Evolutionary conservation across 2,113 vertebrate genomes (phyloP).

Genomic region (Orcinus orca): DNA sequence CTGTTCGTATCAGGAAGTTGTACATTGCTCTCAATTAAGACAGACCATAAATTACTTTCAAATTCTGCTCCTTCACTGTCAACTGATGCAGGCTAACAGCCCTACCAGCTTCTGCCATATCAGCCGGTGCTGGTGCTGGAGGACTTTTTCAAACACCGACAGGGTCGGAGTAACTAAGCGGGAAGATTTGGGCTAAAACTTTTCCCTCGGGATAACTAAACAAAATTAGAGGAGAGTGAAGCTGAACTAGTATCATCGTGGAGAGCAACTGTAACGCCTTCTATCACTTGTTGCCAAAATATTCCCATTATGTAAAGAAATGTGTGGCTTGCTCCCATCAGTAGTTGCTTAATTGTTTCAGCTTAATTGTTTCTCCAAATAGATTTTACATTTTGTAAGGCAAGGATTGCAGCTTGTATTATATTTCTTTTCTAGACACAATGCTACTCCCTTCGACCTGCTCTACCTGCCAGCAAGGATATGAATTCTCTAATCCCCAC

Average conservation of each 20-base stretch:
- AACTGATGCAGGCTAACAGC: neutral
- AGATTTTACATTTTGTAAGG: constrained; percentile 6
- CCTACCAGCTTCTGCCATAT: neutral
- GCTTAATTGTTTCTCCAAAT: constrained; percentile 12
- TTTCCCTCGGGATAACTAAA: neutral
- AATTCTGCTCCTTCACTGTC: neutral
- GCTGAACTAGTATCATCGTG: neutral
- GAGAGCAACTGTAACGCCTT: neutral
- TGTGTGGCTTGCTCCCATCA: neutral
- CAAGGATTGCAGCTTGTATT: neutral
- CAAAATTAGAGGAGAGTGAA: neutral
- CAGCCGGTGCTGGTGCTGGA: neutral
- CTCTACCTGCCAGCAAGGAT: neutral
- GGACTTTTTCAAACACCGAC: neutral
- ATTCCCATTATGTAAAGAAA: neutral
- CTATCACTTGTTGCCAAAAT: neutral
- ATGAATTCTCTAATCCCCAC: neutral
- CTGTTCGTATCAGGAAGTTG: neutral
- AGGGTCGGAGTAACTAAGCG: neutral
- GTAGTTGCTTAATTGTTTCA: neutral
- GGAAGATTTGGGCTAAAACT: neutral
- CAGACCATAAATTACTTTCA: neutral
- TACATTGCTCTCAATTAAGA: neutral
- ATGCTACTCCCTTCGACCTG: neutral
- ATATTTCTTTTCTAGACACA: neutral